Conservation (phyloP, 2,797 vertebrate genomes). For the Lithobates sylvaticus region DNA sequence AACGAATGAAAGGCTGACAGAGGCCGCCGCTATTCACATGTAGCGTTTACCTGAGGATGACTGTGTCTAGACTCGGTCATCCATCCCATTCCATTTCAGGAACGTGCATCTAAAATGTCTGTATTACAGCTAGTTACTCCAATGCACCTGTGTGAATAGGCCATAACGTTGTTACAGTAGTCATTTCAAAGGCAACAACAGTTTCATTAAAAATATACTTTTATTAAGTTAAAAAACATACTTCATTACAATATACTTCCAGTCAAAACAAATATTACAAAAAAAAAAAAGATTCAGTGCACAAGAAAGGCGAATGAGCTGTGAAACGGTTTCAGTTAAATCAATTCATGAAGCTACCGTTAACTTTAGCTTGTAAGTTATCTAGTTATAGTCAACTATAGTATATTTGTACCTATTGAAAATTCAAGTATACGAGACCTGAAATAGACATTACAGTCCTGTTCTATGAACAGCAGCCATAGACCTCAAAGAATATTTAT, state of each 20-base stretch:
- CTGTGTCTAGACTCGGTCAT: too few species aligned
- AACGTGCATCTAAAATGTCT: too few species aligned
- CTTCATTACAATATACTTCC: conserved; percentile 27
- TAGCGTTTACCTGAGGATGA: too few species aligned
- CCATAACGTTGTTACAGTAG: too few species aligned
- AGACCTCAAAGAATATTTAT: too few species aligned
- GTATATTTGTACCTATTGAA: background rate
- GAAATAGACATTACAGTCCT: background rate
- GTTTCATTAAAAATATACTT: conserved; percentile 72
- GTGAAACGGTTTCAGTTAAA: background rate
- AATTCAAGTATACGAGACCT: conserved; percentile 28
- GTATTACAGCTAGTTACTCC: too few species aligned
- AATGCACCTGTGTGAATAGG: too few species aligned
- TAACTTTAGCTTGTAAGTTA: background rate
- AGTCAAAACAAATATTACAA: background rate
- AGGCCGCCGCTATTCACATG: too few species aligned
- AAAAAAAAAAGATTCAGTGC: conserved; percentile 25
- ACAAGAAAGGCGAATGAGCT: conserved; percentile 15
- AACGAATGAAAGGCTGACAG: too few species aligned
- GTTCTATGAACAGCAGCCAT: background rate
- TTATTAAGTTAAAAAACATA: conserved; percentile 72
- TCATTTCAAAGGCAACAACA: too few species aligned
- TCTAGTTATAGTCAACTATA: background rate
- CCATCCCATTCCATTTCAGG: too few species aligned
- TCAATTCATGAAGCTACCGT: background rate